phyloP scores from a whole-genome alignment of 2,888 invertebrate species.

The Suillia variegata region DNA sequence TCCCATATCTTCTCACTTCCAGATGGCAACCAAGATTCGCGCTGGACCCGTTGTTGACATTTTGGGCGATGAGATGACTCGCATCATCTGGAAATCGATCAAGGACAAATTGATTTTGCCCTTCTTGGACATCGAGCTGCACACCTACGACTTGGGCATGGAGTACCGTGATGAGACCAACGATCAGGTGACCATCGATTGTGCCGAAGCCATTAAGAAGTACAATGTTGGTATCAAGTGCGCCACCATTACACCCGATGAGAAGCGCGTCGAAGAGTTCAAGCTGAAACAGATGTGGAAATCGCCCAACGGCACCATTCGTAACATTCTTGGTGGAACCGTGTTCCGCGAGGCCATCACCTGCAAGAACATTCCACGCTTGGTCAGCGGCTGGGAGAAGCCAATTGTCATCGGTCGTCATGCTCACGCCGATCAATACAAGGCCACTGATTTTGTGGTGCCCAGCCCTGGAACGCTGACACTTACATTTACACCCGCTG shows the following conservation, averaged over 20 bases:
- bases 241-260: constrained; percentile 98
- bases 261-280: constrained; percentile 91
- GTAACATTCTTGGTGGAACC: constrained; percentile 80
- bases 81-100: constrained; percentile 98
- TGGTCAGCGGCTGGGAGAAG: constrained; percentile 93
- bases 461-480: constrained; percentile 89
- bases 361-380: constrained; percentile 91
- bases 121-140: constrained; percentile 92
- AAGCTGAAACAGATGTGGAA: constrained; percentile 90
- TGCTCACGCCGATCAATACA: constrained; percentile 97
- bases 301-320: constrained; percentile 86
- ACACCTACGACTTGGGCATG: constrained; percentile 93
- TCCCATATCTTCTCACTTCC: too few relatives aligned
- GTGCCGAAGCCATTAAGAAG: constrained; percentile 94
- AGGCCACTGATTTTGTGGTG: constrained; percentile 95
- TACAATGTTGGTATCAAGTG: constrained; percentile 99
- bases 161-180: constrained; percentile 92
- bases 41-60: constrained; percentile 90
- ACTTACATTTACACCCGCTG: constrained; percentile 76
- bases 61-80: constrained; percentile 95
- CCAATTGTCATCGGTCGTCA: constrained; percentile 99
- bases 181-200: constrained; percentile 95
- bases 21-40: constrained; percentile 68
- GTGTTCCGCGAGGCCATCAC: constrained; percentile 85
- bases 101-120: constrained; percentile 96